Base-by-base conservation (phyloP, 2,113 vertebrate genomes). In the Ivindomyrus marchei region DNA sequence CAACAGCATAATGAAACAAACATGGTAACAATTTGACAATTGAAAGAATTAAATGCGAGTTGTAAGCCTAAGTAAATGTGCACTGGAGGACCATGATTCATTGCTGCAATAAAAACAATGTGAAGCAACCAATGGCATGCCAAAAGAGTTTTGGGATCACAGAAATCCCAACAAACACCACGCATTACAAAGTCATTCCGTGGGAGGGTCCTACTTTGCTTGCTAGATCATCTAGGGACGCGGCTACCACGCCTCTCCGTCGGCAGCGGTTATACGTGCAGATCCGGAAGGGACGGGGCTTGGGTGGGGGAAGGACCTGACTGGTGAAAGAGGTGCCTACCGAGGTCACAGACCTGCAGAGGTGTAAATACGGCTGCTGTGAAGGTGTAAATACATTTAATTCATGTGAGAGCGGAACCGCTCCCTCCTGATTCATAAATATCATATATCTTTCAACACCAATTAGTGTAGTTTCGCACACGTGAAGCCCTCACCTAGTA, bases 221-320 rank as follows among this genome's bases (percentile, higher is more conserved):
- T 91, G 96, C 92, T 77, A 98, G 96, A 6, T 97, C 97, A 19
- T 95, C 91, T 87, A 97, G 94, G 13, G 92, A 97, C 89, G 93
- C 92, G 8, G 95, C 97, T 58, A 93, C 95, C 91, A 98, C 93
- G 27, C 95, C 95, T 19, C 95, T 95, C 1, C 96, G 91, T 80
- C 92, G 95, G 94, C 95, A 95, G 1, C 96, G 90, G 91, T 96
- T 94, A 24, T 94, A 94, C 42, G 95, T 97, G 3, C 96, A 97
- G 36, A 98, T 96, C 4, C 94, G 95, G 90, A 96, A 97, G 0
- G 96, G 93, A 46, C 96, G 94, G 5, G 95, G 91, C n/a, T 94
- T 91, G 89, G 92, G 91, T 87, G 96, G 93, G 46, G 96, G 92
- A 21, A 97, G 93, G 87, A 95, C 94, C 87, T 94, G 95, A 90